phyloP scores from a whole-genome alignment of 2,888 invertebrate species.

The Agriopis aurantiaria region DNA sequence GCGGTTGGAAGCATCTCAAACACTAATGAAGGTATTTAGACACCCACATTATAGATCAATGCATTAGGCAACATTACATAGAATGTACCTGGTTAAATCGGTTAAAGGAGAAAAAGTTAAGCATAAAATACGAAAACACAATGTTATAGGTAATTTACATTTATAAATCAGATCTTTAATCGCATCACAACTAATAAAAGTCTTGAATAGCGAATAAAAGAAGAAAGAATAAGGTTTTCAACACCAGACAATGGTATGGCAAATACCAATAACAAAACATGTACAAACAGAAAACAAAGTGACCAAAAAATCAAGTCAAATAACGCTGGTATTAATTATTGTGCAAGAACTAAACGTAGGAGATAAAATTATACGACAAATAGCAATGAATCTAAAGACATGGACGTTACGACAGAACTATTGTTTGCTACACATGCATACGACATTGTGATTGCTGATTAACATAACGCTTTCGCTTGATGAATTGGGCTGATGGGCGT shows the following conservation, averaged over 20 bases:
- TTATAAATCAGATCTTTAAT: not conserved
- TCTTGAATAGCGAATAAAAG: no score
- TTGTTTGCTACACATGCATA: constrained; percentile 67
- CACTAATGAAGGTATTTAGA: constrained; percentile 37
- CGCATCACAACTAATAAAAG: no score
- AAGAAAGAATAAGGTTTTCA: no score
- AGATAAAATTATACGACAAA: constrained; percentile 71
- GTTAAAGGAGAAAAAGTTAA: not conserved
- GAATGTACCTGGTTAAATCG: not conserved
- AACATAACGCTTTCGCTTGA: constrained; percentile 29
- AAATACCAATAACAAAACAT: not conserved
- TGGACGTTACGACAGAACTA: constrained; percentile 64
- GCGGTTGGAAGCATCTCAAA: constrained; percentile 44
- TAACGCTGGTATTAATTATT: constrained; percentile 30
- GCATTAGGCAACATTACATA: not conserved
- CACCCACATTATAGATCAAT: constrained; percentile 35
- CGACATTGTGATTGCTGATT: constrained; percentile 17
- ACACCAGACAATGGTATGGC: no score
- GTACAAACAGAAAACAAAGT: no score
- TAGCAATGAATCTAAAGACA: constrained; percentile 66
- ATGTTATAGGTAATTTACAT: no score
- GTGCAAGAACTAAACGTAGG: constrained; percentile 62
- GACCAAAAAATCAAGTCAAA: not conserved
- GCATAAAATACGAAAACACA: no score
- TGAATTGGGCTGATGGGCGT: constrained; percentile 23